phyloP scores from a whole-genome alignment of 2,113 vertebrate species.

The Numenius arquata region DNA sequence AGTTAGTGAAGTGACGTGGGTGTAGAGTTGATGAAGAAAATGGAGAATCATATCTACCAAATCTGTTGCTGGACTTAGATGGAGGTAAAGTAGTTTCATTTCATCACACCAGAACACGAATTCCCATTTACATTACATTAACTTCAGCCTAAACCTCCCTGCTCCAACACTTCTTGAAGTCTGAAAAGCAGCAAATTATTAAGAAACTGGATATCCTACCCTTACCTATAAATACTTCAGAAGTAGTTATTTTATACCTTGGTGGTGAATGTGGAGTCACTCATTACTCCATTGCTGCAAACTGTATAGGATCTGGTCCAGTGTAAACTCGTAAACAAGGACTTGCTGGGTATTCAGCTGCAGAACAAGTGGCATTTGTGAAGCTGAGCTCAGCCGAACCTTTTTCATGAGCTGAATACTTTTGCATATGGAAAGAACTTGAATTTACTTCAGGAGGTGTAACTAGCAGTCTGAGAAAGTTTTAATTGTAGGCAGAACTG shows the following conservation, averaged over 20 bases:
- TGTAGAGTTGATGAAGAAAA: not conserved
- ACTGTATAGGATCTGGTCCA: not conserved
- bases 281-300: not conserved
- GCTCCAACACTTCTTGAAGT: not conserved
- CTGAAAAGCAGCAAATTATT: not conserved
- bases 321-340: conserved; percentile 13
- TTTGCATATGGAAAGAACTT: not conserved
- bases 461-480: not conserved
- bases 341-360: not conserved
- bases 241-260: not conserved
- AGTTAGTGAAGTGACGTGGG: not conserved
- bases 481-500: not conserved
- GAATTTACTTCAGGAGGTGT: not conserved
- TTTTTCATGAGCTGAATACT: not conserved
- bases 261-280: not conserved
- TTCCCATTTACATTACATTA: not conserved
- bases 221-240: not conserved
- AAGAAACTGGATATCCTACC: conserved; percentile 3
- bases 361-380: not conserved
- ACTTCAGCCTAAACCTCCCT: not conserved
- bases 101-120: not conserved
- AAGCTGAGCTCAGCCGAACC: not conserved
- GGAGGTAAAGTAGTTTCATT: not conserved
- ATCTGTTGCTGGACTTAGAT: not conserved
- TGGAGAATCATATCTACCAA: not conserved